These are phyloP conservation scores for Megalonaias nervosa DNA, from an alignment of 1,140 invertebrate genomes.

Conservation along the genomic window DNA sequence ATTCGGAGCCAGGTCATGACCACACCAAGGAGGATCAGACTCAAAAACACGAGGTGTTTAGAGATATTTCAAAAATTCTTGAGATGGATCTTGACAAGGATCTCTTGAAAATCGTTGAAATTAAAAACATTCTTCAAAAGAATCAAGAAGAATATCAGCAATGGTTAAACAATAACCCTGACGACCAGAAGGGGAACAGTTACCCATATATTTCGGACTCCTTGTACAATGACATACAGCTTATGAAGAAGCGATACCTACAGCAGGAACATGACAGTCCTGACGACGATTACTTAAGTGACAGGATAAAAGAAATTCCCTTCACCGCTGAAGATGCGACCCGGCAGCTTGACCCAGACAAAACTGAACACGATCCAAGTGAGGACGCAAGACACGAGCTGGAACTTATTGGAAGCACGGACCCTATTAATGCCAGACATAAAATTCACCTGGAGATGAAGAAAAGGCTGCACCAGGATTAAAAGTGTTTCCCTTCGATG, in stretches of 20 bases:
- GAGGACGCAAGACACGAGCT: slow-evolving; percentile 45
- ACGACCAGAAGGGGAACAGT: slow-evolving; percentile 23
- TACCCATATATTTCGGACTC: slow-evolving; percentile 39
- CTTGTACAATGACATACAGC: slow-evolving; percentile 39
- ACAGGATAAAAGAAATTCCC: slow-evolving; percentile 17
- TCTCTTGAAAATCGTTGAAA: slow-evolving; percentile 42
- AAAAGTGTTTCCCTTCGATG: too few species aligned
- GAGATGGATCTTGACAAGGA: slow-evolving; percentile 30
- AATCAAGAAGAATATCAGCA: slow-evolving; percentile 47
- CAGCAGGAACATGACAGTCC: slow-evolving; percentile 15
- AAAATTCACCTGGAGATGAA: slow-evolving; percentile 25
- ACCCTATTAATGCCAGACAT: slow-evolving; percentile 46
- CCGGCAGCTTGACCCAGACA: slow-evolving; percentile 1
- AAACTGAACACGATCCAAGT: slow-evolving; percentile 16
- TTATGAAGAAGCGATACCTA: slow-evolving; percentile 42
- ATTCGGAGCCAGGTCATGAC: slow-evolving; percentile 26
- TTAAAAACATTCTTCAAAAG: slow-evolving; percentile 37
- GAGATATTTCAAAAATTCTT: slow-evolving; percentile 22
- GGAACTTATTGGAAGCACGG: slow-evolving; percentile 48
- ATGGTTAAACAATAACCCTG: slow-evolving; percentile 22
- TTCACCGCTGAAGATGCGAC: slow-evolving; percentile 32
- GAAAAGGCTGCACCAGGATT: background rate
- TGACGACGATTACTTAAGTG: slow-evolving; percentile 10
- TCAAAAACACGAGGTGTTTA: slow-evolving; percentile 8
- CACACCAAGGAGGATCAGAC: slow-evolving; percentile 36